Percentiles rank a stretch among this genome's conserved stretches.
Evolutionary conservation across 2,113 vertebrate genomes (phyloP).

Genomic region (Chrysochloris asiatica): DNA sequence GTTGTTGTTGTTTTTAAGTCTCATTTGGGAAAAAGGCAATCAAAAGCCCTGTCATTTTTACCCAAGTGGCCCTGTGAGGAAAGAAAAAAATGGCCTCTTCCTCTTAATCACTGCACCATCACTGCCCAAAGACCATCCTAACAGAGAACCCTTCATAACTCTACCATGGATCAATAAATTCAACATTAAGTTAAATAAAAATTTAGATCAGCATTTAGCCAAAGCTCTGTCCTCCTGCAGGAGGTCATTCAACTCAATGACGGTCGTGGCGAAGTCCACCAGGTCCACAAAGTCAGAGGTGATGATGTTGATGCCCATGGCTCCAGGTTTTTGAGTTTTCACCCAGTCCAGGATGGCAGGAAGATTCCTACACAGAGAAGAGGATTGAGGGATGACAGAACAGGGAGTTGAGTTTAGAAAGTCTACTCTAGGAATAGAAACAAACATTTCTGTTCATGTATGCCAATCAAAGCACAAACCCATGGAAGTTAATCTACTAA

Average conservation of each 20-base stretch:
- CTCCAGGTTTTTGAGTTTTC: constrained; percentile 93
- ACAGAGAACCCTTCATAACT: constrained; percentile 50
- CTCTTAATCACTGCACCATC: neutral
- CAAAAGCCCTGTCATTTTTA: constrained; percentile 41
- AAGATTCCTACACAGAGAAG: constrained; percentile 88
- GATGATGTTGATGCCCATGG: constrained; percentile 96
- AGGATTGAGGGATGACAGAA: constrained; percentile 19
- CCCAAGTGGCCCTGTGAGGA: constrained; percentile 33
- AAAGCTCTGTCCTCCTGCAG: constrained; percentile 81
- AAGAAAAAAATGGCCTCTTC: neutral
- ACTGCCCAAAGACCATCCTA: constrained; percentile 39
- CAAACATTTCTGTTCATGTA: neutral
- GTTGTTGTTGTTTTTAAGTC: constrained; percentile 41
- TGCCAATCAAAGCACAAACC: neutral
- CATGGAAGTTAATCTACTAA: neutral
- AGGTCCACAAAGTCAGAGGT: constrained; percentile 99
- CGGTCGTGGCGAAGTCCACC: constrained; percentile 95
- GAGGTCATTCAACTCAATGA: constrained; percentile 94
- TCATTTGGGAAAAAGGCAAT: constrained; percentile 60
- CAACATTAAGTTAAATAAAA: constrained; percentile 50
- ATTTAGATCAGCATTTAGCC: constrained; percentile 77
- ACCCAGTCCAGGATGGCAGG: constrained; percentile 97
- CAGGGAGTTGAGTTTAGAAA: neutral
- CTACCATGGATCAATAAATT: constrained; percentile 59
- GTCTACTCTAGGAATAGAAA: neutral